Conservation (phyloP, 1,140 invertebrate genomes). For the Leptonema lineaticorne region DNA sequence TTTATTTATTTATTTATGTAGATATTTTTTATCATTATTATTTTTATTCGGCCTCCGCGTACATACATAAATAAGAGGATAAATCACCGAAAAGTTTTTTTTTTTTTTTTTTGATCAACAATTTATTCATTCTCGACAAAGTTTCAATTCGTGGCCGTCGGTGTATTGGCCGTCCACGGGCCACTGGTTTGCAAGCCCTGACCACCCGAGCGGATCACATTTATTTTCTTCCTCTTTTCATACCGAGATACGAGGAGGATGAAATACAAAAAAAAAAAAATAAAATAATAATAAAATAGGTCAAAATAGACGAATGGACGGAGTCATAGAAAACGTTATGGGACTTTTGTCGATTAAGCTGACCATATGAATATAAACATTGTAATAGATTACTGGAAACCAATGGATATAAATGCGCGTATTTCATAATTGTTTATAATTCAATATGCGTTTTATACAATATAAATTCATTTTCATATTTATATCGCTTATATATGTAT, state of each 20-base stretch:
- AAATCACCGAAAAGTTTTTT: conserved; percentile 25
- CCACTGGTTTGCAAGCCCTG: conserved; percentile 18
- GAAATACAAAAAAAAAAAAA: no score
- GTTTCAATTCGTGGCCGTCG: conserved; percentile 19
- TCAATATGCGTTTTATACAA: no score
- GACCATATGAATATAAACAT: no score
- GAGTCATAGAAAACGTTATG: background rate
- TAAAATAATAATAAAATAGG: conserved; percentile 38
- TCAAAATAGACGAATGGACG: conserved; percentile 33
- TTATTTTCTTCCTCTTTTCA: conserved; percentile 38
- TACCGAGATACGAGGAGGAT: no score
- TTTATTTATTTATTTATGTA: no score
- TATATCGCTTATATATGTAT: no score
- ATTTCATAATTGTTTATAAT: no score
- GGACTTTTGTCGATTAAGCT: conserved; percentile 14
- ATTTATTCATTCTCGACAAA: conserved; percentile 26
- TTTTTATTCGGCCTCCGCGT: conserved; percentile 1
- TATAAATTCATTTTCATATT: no score
- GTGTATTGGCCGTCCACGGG: conserved; percentile 18
- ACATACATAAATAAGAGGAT: conserved; percentile 23
- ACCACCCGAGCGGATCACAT: conserved; percentile 26
- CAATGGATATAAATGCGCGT: no score
- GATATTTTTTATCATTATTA: conserved; percentile 13
- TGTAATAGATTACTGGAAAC: no score
- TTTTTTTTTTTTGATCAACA: conserved; percentile 3